A percentile compares a stretch with the other conserved stretches of the same genome.
These are phyloP conservation scores for Ursus arctos DNA, from an alignment of 2,113 vertebrate species.

Conservation along the genomic window DNA sequence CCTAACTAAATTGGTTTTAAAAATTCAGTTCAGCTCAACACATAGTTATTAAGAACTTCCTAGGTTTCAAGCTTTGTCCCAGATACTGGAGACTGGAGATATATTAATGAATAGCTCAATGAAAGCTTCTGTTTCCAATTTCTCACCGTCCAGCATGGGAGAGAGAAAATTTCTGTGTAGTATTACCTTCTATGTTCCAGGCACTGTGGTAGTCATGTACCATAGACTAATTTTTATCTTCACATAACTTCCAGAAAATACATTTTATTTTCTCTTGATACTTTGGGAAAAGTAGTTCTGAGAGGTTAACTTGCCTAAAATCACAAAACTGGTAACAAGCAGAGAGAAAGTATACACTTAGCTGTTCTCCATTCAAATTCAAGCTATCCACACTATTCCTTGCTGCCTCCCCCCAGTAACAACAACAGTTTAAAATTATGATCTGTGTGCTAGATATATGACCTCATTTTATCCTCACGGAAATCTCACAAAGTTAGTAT, in stretches of 20 bases:
- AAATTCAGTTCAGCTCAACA: background rate
- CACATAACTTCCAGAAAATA: background rate
- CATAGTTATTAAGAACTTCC: background rate
- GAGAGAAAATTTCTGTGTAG: background rate
- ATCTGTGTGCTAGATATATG: background rate
- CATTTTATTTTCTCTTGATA: slow-evolving; percentile 39
- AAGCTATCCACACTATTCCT: background rate
- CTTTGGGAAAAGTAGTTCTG: background rate
- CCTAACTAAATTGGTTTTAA: slow-evolving; percentile 4
- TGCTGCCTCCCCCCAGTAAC: background rate
- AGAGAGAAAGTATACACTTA: background rate
- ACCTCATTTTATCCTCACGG: background rate
- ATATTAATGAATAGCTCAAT: background rate
- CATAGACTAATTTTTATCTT: slow-evolving; percentile 33
- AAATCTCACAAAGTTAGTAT: background rate
- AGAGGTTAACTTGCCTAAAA: slow-evolving; percentile 10
- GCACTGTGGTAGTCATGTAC: background rate
- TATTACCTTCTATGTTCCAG: background rate
- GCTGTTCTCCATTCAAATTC: background rate
- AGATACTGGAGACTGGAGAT: background rate
- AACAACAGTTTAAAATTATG: background rate
- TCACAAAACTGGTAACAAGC: background rate
- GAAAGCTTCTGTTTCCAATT: background rate
- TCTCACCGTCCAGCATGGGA: background rate
- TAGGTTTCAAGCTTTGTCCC: background rate